Percentiles rank a stretch among this genome's conserved stretches.
Conservation (phyloP, 2,888 invertebrate species). For the Pyrrhosoma nymphula region DNA sequence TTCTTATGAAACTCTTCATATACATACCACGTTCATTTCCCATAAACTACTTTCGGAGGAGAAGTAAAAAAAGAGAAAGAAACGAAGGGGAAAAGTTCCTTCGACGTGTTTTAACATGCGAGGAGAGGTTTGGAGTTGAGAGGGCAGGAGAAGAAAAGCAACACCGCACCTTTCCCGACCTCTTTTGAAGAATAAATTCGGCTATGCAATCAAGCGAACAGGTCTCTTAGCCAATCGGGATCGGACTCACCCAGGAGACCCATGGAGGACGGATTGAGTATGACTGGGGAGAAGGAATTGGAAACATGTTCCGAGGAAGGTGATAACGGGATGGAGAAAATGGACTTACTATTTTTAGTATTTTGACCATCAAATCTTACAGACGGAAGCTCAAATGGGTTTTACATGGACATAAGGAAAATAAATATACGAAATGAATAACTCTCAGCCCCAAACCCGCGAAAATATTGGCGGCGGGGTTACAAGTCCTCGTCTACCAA, state of each 20-base stretch:
- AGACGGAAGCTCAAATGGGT: too few species aligned
- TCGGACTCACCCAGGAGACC: neutral
- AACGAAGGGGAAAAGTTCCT: neutral
- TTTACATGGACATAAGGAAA: too few species aligned
- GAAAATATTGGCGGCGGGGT: too few species aligned
- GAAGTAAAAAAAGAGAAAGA: neutral
- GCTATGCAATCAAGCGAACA: constrained; percentile 5
- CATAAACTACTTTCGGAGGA: neutral
- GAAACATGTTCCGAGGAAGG: neutral
- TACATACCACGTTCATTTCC: neutral
- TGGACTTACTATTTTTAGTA: too few species aligned
- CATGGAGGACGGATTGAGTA: neutral
- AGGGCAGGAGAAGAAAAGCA: neutral
- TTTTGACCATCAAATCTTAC: too few species aligned
- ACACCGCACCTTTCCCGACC: neutral
- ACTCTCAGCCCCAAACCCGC: too few species aligned
- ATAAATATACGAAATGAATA: too few species aligned
- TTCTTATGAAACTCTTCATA: neutral
- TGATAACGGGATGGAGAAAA: neutral
- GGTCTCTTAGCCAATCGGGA: neutral
- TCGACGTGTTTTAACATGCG: constrained; percentile 7
- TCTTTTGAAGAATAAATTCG: neutral
- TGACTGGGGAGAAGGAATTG: neutral
- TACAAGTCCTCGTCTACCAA: too few species aligned
- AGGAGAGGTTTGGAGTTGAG: neutral